Percentiles rank a stretch among this genome's conserved stretches.
These are phyloP conservation scores for Cremastinae sp. DNA, from an alignment of 2,888 invertebrate species.

Conservation along the genomic window DNA sequence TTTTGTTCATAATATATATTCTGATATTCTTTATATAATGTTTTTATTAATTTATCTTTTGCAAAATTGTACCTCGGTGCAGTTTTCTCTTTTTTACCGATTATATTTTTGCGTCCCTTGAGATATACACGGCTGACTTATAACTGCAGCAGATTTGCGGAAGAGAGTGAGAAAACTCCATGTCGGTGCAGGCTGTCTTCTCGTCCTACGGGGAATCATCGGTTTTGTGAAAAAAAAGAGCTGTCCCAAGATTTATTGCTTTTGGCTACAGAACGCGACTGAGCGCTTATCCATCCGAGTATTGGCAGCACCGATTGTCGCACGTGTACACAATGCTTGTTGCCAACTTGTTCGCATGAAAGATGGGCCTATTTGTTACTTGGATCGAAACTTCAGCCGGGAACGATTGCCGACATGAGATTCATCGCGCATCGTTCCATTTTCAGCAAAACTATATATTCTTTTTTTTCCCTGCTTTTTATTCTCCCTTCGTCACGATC, in stretches of 20 bases:
- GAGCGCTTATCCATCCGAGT: constrained; percentile 35
- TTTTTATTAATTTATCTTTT: too few relatives aligned
- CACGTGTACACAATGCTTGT: constrained; percentile 25
- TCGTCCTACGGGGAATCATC: constrained; percentile 18
- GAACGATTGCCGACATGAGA: constrained; percentile 13
- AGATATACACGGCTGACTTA: constrained; percentile 6
- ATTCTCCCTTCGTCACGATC: neutral
- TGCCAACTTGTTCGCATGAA: constrained; percentile 24
- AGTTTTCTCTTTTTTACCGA: too few relatives aligned
- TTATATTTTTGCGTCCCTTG: neutral
- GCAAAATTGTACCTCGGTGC: too few relatives aligned
- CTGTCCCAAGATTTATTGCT: constrained; percentile 10
- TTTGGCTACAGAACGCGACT: neutral
- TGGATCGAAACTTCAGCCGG: constrained; percentile 5
- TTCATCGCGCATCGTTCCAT: constrained; percentile 13
- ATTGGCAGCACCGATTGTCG: constrained; percentile 23
- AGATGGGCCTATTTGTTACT: constrained; percentile 29
- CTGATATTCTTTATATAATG: too few relatives aligned
- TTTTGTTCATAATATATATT: too few relatives aligned
- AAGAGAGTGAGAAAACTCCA: constrained; percentile 2
- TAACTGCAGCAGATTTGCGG: neutral
- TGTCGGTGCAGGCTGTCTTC: neutral
- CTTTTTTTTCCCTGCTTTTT: neutral
- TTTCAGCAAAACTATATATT: neutral
- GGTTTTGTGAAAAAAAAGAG: constrained; percentile 18